These are phyloP conservation scores for Indicator indicator DNA, from an alignment of 2,113 vertebrate species.

Conservation along the genomic window DNA sequence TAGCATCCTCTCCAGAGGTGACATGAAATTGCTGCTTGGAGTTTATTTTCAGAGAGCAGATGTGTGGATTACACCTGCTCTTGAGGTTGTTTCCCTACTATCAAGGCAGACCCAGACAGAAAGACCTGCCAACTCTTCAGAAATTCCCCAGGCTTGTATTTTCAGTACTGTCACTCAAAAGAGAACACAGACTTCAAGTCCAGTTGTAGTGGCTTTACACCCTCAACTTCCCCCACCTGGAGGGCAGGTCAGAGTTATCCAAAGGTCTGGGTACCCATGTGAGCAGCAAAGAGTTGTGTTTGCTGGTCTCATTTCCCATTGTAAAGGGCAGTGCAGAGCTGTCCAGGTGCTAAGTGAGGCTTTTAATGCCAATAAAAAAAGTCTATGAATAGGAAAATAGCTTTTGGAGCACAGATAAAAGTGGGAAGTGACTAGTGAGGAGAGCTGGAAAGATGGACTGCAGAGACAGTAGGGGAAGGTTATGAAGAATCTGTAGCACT, in stretches of 20 bases:
- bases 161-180: neutral
- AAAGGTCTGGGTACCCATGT: neutral
- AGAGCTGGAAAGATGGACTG: neutral
- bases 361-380: neutral
- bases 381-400: neutral
- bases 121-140: neutral
- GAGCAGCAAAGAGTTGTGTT: neutral
- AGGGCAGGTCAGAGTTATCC: neutral
- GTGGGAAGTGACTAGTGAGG: neutral
- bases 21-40: neutral
- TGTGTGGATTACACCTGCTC: neutral
- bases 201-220: neutral
- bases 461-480: neutral
- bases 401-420: neutral
- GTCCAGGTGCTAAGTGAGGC: neutral
- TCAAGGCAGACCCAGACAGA: neutral
- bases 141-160: neutral
- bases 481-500: neutral
- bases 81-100: neutral
- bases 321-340: neutral
- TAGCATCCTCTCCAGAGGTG: neutral
- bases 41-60: neutral
- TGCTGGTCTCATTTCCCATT: neutral
- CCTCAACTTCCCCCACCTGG: neutral
- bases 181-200: neutral